Conservation (phyloP, 2,888 invertebrate species). For the Rhingia rostrata region DNA sequence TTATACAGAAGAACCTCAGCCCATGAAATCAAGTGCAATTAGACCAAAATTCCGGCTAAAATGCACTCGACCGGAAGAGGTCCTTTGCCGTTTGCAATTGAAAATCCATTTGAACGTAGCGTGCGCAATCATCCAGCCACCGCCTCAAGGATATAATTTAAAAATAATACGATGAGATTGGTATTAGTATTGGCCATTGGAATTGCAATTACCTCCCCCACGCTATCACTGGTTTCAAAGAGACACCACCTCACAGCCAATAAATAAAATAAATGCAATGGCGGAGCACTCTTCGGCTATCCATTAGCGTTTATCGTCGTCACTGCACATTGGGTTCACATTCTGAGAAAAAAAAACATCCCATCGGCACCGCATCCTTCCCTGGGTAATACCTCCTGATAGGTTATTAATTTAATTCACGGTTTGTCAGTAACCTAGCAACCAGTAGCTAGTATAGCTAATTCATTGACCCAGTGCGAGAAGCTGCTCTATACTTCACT, state of each 20-base stretch:
- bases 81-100: conserved; percentile 58
- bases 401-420: conserved; percentile 69
- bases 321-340: conserved; percentile 2
- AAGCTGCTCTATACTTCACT: no score
- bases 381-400: conserved; percentile 44
- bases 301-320: conserved; percentile 53
- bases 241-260: conserved; percentile 14
- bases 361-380: not conserved
- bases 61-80: conserved; percentile 50
- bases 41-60: conserved; percentile 58
- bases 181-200: conserved; percentile 47
- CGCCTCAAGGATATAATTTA: conserved; percentile 67
- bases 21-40: conserved; percentile 47
- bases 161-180: conserved; percentile 69
- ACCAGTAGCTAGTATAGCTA: conserved; percentile 3
- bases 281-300: conserved; percentile 53
- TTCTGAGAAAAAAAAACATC: not conserved
- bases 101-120: conserved; percentile 62
- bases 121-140: conserved; percentile 36
- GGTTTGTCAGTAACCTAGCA: conserved; percentile 33
- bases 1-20: conserved; percentile 29
- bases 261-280: conserved; percentile 67
- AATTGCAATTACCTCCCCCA: conserved; percentile 40
- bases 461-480: conserved; percentile 39
- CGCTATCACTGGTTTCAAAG: not conserved